Base-by-base conservation (phyloP, 2,113 vertebrate genomes). In the Caranx melampygus region DNA sequence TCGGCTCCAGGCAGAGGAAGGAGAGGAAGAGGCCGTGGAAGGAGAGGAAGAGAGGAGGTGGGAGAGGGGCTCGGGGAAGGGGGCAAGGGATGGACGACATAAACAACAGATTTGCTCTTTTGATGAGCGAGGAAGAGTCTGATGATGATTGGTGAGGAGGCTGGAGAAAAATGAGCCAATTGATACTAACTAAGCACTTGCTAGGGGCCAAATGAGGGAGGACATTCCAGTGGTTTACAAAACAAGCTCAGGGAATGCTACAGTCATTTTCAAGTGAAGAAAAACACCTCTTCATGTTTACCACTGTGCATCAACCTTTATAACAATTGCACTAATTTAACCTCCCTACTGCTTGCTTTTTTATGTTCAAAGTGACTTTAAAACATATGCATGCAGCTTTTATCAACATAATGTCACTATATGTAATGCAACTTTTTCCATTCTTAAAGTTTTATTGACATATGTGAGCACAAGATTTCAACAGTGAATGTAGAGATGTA, bases 51-150 rank as follows among this genome's bases (percentile, higher is more conserved):
- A 70, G 71, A 0, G 44, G 83, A 40, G 58, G 69, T 1, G 40
- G 87, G 10, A 79, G 72, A 76, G 78, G 59, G 70, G 57, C 42
- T 20, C 44, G 45, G 14, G 82, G 69, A 70, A 57, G 69, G 4
- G 73, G 66, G 4, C 64, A 59, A 77, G 62, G n/a, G 18, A 13
- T 10, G 3, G 79, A 79, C 5, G 82, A 83, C 31, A 63, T 94
- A 1, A 83, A 75, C 63, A 95, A 94, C 85, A 90, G 77, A 67
- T 95, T 95, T 85, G 54, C 91, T 20, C 75, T 91, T 57, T 84
- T 94, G 54, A 88, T 93, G 88, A 87, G 58, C 0, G 80, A 90
- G 44, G 88, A 94, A 55, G 88, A 91, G 54, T 78, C 18, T 31
- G 84, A 83, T 31, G 60, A 83, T 20, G 34, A 73, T 1, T 83